Evolutionary conservation across 2,797 vertebrate genomes (phyloP).

Genomic region (Enteromius anoplus): DNA sequence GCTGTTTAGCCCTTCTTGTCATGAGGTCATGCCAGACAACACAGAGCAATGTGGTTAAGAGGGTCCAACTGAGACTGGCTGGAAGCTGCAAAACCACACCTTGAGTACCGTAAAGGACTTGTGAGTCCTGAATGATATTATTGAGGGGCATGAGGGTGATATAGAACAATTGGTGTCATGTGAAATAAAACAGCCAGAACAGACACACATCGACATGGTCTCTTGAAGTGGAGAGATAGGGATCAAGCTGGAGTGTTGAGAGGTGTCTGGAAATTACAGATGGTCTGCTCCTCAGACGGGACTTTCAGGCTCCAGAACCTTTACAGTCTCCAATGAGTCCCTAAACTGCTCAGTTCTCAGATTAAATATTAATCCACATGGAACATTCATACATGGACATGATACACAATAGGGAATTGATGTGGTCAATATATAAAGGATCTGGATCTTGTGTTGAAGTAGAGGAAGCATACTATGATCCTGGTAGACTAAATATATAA

Average conservation of each 20-base stretch:
- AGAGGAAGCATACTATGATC: neutral
- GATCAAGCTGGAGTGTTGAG: slow-evolving; percentile 55
- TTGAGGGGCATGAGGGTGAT: neutral
- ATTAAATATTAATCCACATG: slow-evolving; percentile 81
- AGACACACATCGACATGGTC: slow-evolving; percentile 14
- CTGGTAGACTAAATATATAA: neutral
- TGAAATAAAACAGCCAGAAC: slow-evolving; percentile 6
- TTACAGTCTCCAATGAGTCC: slow-evolving; percentile 75
- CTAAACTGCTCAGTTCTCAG: slow-evolving; percentile 76
- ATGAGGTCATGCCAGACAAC: slow-evolving; percentile 60
- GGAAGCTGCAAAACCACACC: slow-evolving; percentile 66
- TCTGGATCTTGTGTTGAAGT: neutral
- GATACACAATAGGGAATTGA: slow-evolving; percentile 64
- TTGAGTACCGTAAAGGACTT: slow-evolving; percentile 44
- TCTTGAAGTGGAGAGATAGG: slow-evolving; percentile 51
- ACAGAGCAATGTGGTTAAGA: slow-evolving; percentile 66
- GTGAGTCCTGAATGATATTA: slow-evolving; percentile 1
- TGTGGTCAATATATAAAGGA: slow-evolving; percentile 19
- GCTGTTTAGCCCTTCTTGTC: slow-evolving; percentile 52
- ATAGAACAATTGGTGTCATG: slow-evolving; percentile 10
- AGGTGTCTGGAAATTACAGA: slow-evolving; percentile 63
- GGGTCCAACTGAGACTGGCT: slow-evolving; percentile 62
- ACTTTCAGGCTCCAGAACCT: slow-evolving; percentile 74
- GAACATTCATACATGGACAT: slow-evolving; percentile 70
- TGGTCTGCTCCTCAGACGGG: slow-evolving; percentile 63